Evolutionary conservation across 2,797 vertebrate genomes (phyloP).

Genomic region (Helostoma temminkii): DNA sequence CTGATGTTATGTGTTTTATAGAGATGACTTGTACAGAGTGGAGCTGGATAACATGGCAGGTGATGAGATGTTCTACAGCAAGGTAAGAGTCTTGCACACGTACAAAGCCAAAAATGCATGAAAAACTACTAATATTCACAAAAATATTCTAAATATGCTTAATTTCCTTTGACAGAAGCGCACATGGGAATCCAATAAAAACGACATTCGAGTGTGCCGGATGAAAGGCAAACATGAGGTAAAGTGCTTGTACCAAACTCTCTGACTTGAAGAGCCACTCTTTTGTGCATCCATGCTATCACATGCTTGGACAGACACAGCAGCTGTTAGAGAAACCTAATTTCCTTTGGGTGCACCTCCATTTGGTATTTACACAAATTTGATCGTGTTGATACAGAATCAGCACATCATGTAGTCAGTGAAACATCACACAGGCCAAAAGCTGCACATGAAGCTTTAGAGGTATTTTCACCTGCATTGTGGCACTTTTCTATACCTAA

Average conservation of each 20-base stretch:
- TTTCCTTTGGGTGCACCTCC: slow-evolving; percentile 63
- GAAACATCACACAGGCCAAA: slow-evolving; percentile 34
- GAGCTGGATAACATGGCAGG: slow-evolving; percentile 90
- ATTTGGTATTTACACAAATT: slow-evolving; percentile 67
- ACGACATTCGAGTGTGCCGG: slow-evolving; percentile 94
- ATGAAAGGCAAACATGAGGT: slow-evolving; percentile 99
- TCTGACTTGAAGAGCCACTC: slow-evolving; percentile 52
- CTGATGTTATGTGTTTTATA: slow-evolving; percentile 67
- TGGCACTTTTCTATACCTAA: slow-evolving; percentile 12
- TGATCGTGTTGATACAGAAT: slow-evolving; percentile 71
- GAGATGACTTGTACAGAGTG: slow-evolving; percentile 94
- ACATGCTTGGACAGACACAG: slow-evolving; percentile 62
- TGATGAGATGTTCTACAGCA: slow-evolving; percentile 93
- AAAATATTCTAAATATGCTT: slow-evolving; percentile 1
- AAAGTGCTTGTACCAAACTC: slow-evolving; percentile 27
- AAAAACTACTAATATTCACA: slow-evolving; percentile 1
- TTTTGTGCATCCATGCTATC: slow-evolving; percentile 49
- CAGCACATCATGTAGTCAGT: slow-evolving; percentile 58
- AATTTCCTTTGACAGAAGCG: slow-evolving; percentile 85
- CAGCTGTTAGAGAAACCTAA: slow-evolving; percentile 59
- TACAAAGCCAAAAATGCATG: not conserved
- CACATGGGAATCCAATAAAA: slow-evolving; percentile 95
- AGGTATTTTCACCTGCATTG: slow-evolving; percentile 17
- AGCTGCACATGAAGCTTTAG: slow-evolving; percentile 36
- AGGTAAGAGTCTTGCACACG: slow-evolving; percentile 80